Evolutionary conservation across 2,888 invertebrate species (phyloP).

Genomic region (Synergus umbraculus): DNA sequence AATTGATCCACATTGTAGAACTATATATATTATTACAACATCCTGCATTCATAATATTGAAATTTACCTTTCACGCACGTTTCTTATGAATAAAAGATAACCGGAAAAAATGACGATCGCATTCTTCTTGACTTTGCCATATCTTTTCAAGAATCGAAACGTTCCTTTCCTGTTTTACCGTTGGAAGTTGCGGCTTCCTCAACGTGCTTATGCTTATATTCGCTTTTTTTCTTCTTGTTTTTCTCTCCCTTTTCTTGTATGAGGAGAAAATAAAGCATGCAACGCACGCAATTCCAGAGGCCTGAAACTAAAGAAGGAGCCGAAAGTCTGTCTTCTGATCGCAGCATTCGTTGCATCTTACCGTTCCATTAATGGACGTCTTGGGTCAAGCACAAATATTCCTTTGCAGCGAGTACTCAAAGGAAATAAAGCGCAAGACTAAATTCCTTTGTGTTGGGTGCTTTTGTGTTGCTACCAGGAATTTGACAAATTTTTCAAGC

Average conservation of each 20-base stretch:
- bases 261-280: slow-evolving; percentile 4
- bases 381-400: neutral
- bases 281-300: slow-evolving; percentile 12
- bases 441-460: neutral
- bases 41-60: neutral
- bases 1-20: neutral
- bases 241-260: neutral
- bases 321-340: neutral
- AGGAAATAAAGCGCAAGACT: neutral
- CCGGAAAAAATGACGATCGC: slow-evolving; percentile 18
- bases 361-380: neutral
- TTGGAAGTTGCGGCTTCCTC: slow-evolving; percentile 27
- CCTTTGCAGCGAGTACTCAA: neutral
- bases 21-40: neutral
- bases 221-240: neutral
- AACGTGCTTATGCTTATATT: neutral
- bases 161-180: slow-evolving; percentile 22
- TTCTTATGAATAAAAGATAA: slow-evolving; percentile 28
- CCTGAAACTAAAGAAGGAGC: neutral
- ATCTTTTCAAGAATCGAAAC: slow-evolving; percentile 20
- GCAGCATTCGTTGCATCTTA: slow-evolving; percentile 10
- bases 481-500: neutral
- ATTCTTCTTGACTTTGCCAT: slow-evolving; percentile 22
- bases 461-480: neutral
- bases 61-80: neutral